phyloP scores from a whole-genome alignment of 2,113 vertebrate genomes.

The Ciconia boyciana region DNA sequence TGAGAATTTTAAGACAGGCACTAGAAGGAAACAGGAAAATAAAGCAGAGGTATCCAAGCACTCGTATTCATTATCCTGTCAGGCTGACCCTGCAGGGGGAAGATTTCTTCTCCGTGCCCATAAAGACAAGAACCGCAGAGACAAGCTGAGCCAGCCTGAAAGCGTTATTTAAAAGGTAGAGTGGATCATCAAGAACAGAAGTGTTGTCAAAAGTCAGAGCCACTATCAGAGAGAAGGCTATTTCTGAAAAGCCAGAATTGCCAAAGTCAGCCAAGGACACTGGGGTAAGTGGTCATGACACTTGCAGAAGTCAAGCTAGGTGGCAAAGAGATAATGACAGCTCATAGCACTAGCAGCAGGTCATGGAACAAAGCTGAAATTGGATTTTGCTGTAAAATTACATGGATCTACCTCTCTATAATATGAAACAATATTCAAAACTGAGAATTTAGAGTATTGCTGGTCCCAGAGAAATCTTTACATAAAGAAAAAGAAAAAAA shows the following conservation, averaged over 20 bases:
- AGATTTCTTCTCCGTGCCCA: not conserved
- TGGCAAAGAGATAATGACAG: not conserved
- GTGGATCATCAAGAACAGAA: not conserved
- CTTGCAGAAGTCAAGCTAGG: not conserved
- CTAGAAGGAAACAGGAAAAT: not conserved
- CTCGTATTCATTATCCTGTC: not conserved
- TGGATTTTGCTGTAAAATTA: not conserved
- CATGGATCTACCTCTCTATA: not conserved
- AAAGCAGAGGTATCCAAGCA: not conserved
- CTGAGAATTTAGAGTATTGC: not conserved
- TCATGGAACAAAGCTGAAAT: not conserved
- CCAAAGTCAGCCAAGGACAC: not conserved
- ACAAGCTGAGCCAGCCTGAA: not conserved
- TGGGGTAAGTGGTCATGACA: not conserved
- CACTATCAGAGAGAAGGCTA: not conserved
- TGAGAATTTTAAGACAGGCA: not conserved
- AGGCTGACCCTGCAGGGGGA: not conserved
- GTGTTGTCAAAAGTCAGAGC: not conserved
- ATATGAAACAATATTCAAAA: not conserved
- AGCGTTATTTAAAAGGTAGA: not conserved
- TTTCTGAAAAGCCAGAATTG: not conserved
- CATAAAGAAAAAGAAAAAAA: not conserved
- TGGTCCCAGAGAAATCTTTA: not conserved
- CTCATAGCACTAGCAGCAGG: not conserved
- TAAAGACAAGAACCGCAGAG: not conserved